Conservation (phyloP, 2,113 vertebrate species). For the Sturnus vulgaris region DNA sequence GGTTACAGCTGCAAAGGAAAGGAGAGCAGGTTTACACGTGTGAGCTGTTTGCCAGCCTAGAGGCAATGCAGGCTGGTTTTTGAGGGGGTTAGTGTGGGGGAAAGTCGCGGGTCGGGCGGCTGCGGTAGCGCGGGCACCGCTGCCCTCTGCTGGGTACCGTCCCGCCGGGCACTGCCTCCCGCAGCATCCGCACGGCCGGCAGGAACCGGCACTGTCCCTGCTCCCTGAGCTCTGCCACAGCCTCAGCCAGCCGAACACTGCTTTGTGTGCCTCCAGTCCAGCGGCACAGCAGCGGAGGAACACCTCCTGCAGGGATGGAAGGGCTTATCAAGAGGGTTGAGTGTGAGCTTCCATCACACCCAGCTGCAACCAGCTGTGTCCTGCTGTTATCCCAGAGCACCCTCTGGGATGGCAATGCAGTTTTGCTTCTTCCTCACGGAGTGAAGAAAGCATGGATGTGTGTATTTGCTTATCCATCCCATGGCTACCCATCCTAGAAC, state of each 20-base stretch:
- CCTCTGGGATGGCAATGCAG: not conserved
- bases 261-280: not conserved
- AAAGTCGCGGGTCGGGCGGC: not conserved
- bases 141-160: constrained; percentile 1
- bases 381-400: not conserved
- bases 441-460: rapidly evolving
- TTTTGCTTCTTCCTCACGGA: not conserved
- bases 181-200: not conserved
- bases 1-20: not conserved
- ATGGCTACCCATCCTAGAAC: not conserved
- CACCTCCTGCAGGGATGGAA: not conserved
- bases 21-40: not conserved
- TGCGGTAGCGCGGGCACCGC: not conserved
- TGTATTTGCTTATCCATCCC: not conserved
- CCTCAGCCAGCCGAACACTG: not conserved
- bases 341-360: not conserved
- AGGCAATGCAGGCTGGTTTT: not conserved
- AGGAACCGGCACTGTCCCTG: not conserved
- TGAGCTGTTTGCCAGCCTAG: not conserved
- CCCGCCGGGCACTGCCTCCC: not conserved
- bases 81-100: too few species aligned
- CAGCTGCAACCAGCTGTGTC: not conserved
- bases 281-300: not conserved
- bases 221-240: not conserved
- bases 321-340: rapidly evolving